Conservation (phyloP, 2,797 vertebrate genomes). For the Cossypha caffra region DNA sequence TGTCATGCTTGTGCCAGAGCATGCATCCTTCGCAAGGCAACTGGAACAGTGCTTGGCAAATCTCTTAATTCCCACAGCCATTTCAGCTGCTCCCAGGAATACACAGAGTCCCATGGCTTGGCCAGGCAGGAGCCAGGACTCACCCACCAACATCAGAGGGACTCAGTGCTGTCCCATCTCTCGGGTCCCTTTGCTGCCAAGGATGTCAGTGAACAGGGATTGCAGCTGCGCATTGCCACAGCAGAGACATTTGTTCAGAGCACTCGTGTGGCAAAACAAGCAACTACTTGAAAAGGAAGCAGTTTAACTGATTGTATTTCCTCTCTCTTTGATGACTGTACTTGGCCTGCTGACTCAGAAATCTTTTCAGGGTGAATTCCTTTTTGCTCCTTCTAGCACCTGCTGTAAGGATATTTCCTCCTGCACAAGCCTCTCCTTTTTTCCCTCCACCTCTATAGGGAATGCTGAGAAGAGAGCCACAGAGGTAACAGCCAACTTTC, state of each 20-base stretch:
- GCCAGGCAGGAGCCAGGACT: background rate
- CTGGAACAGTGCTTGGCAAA: background rate
- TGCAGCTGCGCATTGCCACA: background rate
- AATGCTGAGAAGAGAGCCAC: background rate
- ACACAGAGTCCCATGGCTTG: background rate
- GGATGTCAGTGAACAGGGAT: background rate
- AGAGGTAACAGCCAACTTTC: background rate
- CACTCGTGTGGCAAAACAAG: background rate
- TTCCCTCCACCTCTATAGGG: background rate
- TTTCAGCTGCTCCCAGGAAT: background rate
- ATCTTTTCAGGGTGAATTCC: background rate
- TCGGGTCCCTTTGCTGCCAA: background rate
- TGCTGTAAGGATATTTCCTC: background rate
- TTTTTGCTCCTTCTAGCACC: background rate
- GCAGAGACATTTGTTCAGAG: conserved; percentile 11
- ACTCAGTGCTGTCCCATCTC: background rate
- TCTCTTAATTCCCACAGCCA: background rate
- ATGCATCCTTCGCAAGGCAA: background rate
- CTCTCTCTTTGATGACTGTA: background rate
- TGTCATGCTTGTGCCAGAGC: background rate
- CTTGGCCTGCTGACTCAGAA: background rate
- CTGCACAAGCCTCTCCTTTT: background rate
- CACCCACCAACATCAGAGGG: background rate
- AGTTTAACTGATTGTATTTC: conserved; percentile 13
- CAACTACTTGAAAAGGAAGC: conserved; percentile 20